phyloP scores from a whole-genome alignment of 2,888 invertebrate species.

The Osmoderma eremita region DNA sequence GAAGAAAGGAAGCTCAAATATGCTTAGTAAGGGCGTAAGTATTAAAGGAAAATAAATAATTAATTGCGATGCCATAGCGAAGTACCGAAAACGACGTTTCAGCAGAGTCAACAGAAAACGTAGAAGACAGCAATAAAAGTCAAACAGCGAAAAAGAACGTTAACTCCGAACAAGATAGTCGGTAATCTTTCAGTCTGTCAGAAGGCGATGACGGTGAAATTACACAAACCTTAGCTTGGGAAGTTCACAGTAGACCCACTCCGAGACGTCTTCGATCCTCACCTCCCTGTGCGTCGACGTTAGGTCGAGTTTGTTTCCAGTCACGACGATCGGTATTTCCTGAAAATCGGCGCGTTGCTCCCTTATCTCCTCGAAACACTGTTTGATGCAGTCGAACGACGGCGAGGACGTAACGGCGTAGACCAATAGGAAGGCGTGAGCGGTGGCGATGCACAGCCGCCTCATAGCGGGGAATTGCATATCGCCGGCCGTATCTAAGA shows the following conservation, averaged over 20 bases:
- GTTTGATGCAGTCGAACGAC: conserved; percentile 78
- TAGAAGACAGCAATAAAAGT: conserved; percentile 21
- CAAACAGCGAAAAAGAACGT: conserved; percentile 21
- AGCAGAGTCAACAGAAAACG: conserved; percentile 19
- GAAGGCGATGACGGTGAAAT: conserved; percentile 16
- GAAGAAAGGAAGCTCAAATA: no score
- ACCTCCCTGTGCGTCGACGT: conserved; percentile 77
- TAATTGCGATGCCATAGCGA: conserved; percentile 3
- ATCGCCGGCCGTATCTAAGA: conserved; percentile 85
- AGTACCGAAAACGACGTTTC: conserved; percentile 9
- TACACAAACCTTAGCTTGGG: conserved; percentile 72
- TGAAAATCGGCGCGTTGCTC: conserved; percentile 80
- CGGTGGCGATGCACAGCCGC: conserved; percentile 84
- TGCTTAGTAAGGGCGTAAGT: no score
- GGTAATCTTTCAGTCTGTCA: conserved; percentile 18
- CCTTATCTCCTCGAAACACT: conserved; percentile 83
- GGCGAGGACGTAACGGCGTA: conserved; percentile 81
- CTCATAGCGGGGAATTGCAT: conserved; percentile 93
- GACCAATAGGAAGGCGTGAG: conserved; percentile 88
- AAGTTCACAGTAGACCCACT: conserved; percentile 82
- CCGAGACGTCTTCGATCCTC: conserved; percentile 80
- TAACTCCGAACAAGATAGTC: background rate
- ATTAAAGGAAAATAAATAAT: background rate
- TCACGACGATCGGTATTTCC: conserved; percentile 86
- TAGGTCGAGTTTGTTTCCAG: conserved; percentile 86